Conservation (phyloP, 2,888 invertebrate genomes). For the Miltochrista miniata region DNA sequence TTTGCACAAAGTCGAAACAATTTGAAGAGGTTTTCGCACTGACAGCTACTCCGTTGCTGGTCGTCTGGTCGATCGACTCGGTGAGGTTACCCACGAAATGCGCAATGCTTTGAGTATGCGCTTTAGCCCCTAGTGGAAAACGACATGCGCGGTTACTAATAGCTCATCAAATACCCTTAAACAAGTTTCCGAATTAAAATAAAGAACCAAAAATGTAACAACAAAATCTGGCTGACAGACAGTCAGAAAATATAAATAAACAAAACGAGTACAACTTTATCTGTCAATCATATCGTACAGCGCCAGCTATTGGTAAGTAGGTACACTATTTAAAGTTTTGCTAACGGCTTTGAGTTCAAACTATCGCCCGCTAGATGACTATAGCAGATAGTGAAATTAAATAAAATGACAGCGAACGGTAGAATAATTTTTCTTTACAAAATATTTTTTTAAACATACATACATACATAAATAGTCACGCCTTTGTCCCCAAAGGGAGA, state of each 20-base stretch:
- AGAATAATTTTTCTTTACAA: too few species aligned
- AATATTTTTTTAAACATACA: too few species aligned
- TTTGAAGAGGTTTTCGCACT: slow-evolving; percentile 61
- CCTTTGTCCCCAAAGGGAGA: too few species aligned
- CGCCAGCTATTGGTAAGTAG: slow-evolving; percentile 46
- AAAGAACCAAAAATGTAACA: not conserved
- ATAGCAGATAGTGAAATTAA: not conserved
- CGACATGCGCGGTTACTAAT: slow-evolving; percentile 69
- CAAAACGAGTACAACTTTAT: slow-evolving; percentile 10
- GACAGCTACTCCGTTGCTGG: slow-evolving; percentile 54
- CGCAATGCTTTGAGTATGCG: slow-evolving; percentile 83
- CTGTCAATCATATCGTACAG: not conserved
- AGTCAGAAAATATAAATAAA: slow-evolving; percentile 15
- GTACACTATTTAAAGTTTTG: not conserved
- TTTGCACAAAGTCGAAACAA: slow-evolving; percentile 61
- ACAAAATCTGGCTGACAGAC: not conserved
- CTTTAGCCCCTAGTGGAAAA: slow-evolving; percentile 67
- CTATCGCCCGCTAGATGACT: slow-evolving; percentile 26
- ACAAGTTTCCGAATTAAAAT: not conserved
- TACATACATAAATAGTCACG: too few species aligned
- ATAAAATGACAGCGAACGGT: too few species aligned
- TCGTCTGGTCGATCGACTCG: slow-evolving; percentile 71
- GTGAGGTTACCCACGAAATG: slow-evolving; percentile 75
- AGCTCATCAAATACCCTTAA: slow-evolving; percentile 2
- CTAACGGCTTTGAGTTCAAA: not conserved